phyloP scores from a whole-genome alignment of 1,140 invertebrate genomes.

The Orchesella cincta region DNA sequence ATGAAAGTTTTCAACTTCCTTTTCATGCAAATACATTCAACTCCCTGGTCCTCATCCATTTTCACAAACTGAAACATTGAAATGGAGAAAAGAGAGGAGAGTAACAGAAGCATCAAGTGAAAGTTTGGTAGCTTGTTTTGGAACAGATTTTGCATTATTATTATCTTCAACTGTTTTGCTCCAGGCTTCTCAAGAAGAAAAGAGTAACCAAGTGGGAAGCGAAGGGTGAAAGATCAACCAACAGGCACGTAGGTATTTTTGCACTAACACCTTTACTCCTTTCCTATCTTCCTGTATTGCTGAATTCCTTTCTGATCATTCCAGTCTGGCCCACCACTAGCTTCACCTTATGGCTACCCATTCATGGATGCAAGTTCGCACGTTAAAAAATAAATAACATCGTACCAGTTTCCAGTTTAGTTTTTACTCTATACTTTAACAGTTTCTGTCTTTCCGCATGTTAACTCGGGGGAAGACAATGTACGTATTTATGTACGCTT shows the following conservation, averaged over 20 bases:
- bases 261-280: constrained; percentile 8
- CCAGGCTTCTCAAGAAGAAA: background rate
- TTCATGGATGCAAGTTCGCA: no score
- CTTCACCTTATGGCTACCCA: no score
- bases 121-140: constrained; percentile 1
- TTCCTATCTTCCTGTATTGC: background rate
- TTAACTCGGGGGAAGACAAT: background rate
- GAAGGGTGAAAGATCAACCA: constrained; percentile 13
- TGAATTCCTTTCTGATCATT: no score
- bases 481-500: constrained; percentile 16
- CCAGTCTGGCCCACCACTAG: no score
- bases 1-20: background rate
- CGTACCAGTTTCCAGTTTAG: background rate
- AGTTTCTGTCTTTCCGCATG: background rate
- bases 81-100: background rate
- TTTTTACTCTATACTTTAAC: background rate
- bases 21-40: constrained; percentile 20
- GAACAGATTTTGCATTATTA: background rate
- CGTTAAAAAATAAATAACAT: background rate
- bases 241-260: background rate
- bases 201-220: background rate
- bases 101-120: background rate
- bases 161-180: background rate
- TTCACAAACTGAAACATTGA: background rate
- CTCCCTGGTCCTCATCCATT: background rate